These are phyloP conservation scores for Menura novaehollandiae DNA, from an alignment of 2,113 vertebrate species.

Conservation along the genomic window DNA sequence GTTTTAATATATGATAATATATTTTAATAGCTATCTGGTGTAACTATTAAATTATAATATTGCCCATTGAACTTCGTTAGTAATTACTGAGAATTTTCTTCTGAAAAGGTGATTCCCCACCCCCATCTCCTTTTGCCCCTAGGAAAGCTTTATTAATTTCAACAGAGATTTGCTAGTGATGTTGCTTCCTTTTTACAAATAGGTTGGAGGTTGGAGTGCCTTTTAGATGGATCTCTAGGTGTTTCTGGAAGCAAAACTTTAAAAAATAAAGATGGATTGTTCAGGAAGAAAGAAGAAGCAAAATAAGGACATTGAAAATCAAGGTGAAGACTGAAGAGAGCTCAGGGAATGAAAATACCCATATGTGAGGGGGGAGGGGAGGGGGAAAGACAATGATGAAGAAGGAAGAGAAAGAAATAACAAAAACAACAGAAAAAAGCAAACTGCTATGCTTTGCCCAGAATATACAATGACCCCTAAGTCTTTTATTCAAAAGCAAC, in stretches of 20 bases:
- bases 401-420: neutral
- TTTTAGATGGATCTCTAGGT: neutral
- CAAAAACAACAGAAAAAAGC: neutral
- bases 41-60: neutral
- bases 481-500: neutral
- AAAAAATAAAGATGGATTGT: neutral
- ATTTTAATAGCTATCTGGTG: constrained; percentile 26
- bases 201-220: neutral
- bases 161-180: neutral
- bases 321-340: neutral
- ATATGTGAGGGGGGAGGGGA: fast-evolving
- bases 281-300: neutral
- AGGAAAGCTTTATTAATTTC: constrained; percentile 16
- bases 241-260: neutral
- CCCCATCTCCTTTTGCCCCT: neutral
- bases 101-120: neutral
- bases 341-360: neutral
- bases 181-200: neutral
- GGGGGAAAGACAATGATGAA: fast-evolving
- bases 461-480: neutral
- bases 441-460: neutral
- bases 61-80: neutral
- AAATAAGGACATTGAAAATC: neutral
- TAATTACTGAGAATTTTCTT: constrained; percentile 1
- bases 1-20: constrained; percentile 2